Conservation (phyloP, 1,140 invertebrate species). For the Pentalonia nigronervosa region DNA sequence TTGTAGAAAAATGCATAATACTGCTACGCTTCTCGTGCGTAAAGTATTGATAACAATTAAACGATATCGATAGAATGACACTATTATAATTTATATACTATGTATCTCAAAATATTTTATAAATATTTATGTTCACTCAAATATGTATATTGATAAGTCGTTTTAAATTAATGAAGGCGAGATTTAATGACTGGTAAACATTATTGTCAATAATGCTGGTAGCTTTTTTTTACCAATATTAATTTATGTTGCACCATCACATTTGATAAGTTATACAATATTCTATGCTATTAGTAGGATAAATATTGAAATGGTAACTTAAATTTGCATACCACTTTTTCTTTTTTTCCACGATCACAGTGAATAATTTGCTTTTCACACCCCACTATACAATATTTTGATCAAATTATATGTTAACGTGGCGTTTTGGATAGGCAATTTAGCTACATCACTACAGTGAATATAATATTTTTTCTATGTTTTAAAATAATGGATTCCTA, state of each 20-base stretch:
- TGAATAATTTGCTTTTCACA: neutral
- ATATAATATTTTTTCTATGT: neutral
- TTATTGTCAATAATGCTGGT: neutral
- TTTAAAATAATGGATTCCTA: neutral
- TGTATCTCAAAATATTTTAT: neutral
- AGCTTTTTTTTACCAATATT: neutral
- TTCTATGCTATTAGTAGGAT: neutral
- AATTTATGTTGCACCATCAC: neutral
- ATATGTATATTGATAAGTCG: neutral
- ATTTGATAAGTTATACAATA: neutral
- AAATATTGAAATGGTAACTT: neutral
- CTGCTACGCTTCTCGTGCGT: neutral
- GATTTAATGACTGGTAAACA: neutral
- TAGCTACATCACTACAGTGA: neutral
- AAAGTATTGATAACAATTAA: neutral
- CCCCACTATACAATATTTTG: neutral
- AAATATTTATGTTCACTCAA: neutral
- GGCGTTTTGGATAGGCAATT: slow-evolving; percentile 8
- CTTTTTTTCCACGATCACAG: neutral
- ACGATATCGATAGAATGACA: neutral
- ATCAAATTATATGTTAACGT: neutral
- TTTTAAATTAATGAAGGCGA: neutral
- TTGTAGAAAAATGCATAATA: neutral
- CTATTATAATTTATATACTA: neutral
- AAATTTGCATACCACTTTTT: neutral